Evolutionary conservation across 2,797 vertebrate genomes (phyloP).

Genomic region (Sebastolobus altivelis): DNA sequence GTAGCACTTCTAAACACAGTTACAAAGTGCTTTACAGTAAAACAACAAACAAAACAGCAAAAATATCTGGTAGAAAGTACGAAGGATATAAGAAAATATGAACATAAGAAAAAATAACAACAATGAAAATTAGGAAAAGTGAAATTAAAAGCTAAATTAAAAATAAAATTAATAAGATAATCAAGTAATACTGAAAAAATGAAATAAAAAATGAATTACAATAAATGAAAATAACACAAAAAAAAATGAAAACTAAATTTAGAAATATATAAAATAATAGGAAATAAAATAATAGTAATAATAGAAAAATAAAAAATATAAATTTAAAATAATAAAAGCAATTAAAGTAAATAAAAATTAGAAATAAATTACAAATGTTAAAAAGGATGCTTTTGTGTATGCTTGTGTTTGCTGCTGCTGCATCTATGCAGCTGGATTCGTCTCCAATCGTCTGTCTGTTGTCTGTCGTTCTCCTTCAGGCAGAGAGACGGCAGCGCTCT

Average conservation of each 20-base stretch:
- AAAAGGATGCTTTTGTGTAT: not conserved
- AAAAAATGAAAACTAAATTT: not conserved
- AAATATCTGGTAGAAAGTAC: not conserved
- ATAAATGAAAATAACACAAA: not conserved
- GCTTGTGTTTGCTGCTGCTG: not conserved
- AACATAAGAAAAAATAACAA: not conserved
- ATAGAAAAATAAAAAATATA: not conserved
- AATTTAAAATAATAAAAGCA: not conserved
- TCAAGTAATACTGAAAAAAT: not conserved
- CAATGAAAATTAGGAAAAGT: not conserved
- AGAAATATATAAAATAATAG: not conserved
- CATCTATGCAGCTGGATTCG: not conserved
- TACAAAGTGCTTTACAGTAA: not conserved
- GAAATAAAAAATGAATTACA: too few species aligned
- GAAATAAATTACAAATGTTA: not conserved
- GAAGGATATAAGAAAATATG: not conserved
- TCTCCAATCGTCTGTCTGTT: not conserved
- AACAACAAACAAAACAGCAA: not conserved
- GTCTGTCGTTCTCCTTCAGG: conserved; percentile 43
- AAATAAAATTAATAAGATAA: not conserved
- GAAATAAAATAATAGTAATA: not conserved
- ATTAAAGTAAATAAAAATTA: not conserved
- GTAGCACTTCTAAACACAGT: not conserved
- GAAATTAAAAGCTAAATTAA: not conserved
- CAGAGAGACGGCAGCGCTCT: conserved; percentile 68